A percentile compares a stretch with the other conserved stretches of the same genome.
Evolutionary conservation across 2,797 vertebrate species (phyloP).

Genomic region (Toxotes lorentzi): DNA sequence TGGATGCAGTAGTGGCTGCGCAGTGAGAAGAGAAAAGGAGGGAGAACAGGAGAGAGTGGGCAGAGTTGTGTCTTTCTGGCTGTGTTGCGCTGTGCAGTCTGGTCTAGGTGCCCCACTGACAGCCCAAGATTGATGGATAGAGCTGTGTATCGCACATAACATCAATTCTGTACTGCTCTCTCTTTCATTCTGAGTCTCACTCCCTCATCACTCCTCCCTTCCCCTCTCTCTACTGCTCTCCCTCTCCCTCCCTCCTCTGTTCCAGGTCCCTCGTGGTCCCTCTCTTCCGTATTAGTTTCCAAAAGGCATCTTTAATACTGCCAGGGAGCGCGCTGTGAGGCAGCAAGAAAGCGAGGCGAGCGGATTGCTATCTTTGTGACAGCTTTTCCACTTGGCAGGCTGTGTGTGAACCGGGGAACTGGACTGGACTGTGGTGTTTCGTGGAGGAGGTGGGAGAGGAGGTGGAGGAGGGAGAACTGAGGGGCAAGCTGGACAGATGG

Average conservation of each 20-base stretch:
- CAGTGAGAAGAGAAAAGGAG: constrained; percentile 49
- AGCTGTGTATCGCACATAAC: constrained; percentile 72
- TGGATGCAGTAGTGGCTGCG: constrained; percentile 75
- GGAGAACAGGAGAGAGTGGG: constrained; percentile 32
- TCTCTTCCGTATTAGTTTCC: constrained; percentile 79
- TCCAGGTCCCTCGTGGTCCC: constrained; percentile 72
- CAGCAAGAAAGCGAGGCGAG: constrained; percentile 60
- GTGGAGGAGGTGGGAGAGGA: constrained; percentile 71
- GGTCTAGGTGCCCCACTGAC: constrained; percentile 64
- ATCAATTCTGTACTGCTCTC: constrained; percentile 81
- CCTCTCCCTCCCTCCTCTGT: constrained; percentile 43
- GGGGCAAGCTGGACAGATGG: constrained; percentile 77
- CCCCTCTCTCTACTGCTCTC: constrained; percentile 39
- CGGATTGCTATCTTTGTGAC: constrained; percentile 73
- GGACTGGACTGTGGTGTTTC: constrained; percentile 81
- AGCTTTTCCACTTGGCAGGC: constrained; percentile 64
- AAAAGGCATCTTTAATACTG: constrained; percentile 77
- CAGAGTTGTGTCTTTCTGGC: constrained; percentile 64
- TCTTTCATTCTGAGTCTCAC: constrained; percentile 71
- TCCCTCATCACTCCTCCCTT: constrained; percentile 73
- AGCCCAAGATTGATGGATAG: constrained; percentile 71
- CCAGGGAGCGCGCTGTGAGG: constrained; percentile 72
- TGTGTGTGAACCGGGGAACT: constrained; percentile 64
- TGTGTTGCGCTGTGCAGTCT: constrained; percentile 60
- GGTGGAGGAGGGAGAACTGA: constrained; percentile 60